Percentiles rank a stretch among this genome's conserved stretches.
Conservation (phyloP, 2,113 vertebrate genomes). For the Oreochromis niloticus region DNA sequence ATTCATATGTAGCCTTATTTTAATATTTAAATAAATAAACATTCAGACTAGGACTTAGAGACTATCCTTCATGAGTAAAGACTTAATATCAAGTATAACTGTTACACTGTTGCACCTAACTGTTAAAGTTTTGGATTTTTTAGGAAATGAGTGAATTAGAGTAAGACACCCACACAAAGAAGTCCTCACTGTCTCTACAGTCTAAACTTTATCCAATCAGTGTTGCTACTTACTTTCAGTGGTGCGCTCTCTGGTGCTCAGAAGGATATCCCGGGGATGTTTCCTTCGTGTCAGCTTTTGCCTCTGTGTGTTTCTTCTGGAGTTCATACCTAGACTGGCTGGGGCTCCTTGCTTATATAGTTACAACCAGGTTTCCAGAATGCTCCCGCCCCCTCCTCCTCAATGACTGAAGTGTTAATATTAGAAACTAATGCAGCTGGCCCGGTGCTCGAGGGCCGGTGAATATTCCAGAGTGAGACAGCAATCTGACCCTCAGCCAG, state of each 20-base stretch:
- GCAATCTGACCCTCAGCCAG: not conserved
- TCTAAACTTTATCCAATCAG: not conserved
- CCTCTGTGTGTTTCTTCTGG: slow-evolving; percentile 4
- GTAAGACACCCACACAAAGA: not conserved
- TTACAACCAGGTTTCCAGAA: slow-evolving; percentile 46
- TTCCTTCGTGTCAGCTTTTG: not conserved
- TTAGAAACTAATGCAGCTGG: slow-evolving; percentile 42
- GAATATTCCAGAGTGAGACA: slow-evolving; percentile 51
- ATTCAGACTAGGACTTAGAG: not conserved
- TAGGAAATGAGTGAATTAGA: not conserved
- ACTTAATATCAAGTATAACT: not conserved
- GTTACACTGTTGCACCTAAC: not conserved
- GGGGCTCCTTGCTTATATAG: slow-evolving; percentile 32
- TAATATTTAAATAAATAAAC: not conserved
- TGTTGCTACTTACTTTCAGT: slow-evolving; percentile 36
- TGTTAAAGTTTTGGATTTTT: rapidly evolving
- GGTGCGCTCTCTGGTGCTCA: not conserved
- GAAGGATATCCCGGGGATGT: not conserved
- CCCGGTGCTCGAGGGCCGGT: not conserved
- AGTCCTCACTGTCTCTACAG: not conserved
- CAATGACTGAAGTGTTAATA: slow-evolving; percentile 53
- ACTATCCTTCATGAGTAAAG: not conserved
- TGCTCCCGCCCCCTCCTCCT: not conserved
- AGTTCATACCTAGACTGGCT: slow-evolving; percentile 7
- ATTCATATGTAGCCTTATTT: not conserved